Evolutionary conservation across 2,797 vertebrate species (phyloP).

Genomic region (Notoglanidium macrostoma): DNA sequence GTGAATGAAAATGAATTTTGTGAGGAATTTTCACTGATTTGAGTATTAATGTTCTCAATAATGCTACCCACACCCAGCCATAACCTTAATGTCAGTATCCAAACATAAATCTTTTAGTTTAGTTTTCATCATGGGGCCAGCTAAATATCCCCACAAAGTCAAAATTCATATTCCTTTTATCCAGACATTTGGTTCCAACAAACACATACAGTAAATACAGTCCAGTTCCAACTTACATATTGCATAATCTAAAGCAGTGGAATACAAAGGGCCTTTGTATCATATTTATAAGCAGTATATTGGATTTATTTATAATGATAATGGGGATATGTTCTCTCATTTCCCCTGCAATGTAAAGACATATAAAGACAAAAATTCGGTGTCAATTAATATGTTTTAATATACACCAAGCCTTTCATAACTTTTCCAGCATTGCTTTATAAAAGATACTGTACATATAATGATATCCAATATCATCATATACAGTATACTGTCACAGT

Average conservation of each 20-base stretch:
- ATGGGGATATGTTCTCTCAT: neutral
- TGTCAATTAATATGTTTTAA: neutral
- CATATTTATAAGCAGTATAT: neutral
- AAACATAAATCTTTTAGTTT: neutral
- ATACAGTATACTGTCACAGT: neutral
- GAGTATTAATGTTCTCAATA: neutral
- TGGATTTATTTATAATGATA: neutral
- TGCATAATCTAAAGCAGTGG: neutral
- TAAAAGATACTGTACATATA: neutral
- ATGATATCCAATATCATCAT: neutral
- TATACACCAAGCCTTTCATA: neutral
- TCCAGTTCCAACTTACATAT: neutral
- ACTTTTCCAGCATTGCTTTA: neutral
- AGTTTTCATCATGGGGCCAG: neutral
- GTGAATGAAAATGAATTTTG: neutral
- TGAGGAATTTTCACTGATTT: neutral
- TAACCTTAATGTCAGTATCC: neutral
- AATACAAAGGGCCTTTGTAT: neutral
- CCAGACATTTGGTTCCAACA: neutral
- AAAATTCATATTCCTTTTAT: neutral
- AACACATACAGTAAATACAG: too few relatives aligned
- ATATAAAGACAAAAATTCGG: neutral
- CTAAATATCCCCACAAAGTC: neutral
- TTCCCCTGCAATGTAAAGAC: neutral
- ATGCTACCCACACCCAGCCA: neutral